Evolutionary conservation across 2,888 invertebrate genomes (phyloP).

Genomic region (Drosophila macrothrix): DNA sequence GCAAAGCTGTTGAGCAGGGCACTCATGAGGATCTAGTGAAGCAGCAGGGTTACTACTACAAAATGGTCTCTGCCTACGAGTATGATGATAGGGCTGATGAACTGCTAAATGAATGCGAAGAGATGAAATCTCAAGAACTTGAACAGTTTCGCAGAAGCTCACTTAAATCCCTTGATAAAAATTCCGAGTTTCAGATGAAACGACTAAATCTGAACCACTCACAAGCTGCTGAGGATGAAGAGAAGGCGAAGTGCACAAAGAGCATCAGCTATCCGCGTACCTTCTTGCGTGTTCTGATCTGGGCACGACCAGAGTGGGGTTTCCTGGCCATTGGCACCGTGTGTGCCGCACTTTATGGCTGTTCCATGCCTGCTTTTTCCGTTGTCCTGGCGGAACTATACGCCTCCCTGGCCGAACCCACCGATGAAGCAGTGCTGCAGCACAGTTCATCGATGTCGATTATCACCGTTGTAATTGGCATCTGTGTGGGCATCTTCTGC

Average conservation of each 20-base stretch:
- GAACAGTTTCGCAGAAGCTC: conserved; percentile 45
- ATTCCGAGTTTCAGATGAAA: conserved; percentile 63
- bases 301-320: conserved; percentile 88
- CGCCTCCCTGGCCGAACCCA: conserved; percentile 83
- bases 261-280: conserved; percentile 63
- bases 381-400: conserved; percentile 91
- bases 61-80: conserved; percentile 86
- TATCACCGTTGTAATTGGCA: conserved; percentile 88
- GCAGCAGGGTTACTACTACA: conserved; percentile 88
- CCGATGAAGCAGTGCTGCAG: conserved; percentile 86
- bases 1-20: conserved; percentile 89
- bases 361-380: conserved; percentile 91
- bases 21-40: conserved; percentile 89
- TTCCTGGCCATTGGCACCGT: conserved; percentile 87
- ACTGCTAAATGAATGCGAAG: conserved; percentile 55
- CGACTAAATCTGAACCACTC: conserved; percentile 23
- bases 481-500: conserved; percentile 88
- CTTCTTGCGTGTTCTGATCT: conserved; percentile 87
- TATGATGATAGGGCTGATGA: conserved; percentile 67
- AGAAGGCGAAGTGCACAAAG: conserved; percentile 4
- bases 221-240: neutral
- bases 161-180: conserved; percentile 54
- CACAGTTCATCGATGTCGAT: conserved; percentile 87
- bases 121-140: conserved; percentile 42
- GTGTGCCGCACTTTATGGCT: conserved; percentile 89